Evolutionary conservation across 2,113 vertebrate species (phyloP), one percentile per base, ranked within the genome.

Genomic region (Hippolais icterina): DNA sequence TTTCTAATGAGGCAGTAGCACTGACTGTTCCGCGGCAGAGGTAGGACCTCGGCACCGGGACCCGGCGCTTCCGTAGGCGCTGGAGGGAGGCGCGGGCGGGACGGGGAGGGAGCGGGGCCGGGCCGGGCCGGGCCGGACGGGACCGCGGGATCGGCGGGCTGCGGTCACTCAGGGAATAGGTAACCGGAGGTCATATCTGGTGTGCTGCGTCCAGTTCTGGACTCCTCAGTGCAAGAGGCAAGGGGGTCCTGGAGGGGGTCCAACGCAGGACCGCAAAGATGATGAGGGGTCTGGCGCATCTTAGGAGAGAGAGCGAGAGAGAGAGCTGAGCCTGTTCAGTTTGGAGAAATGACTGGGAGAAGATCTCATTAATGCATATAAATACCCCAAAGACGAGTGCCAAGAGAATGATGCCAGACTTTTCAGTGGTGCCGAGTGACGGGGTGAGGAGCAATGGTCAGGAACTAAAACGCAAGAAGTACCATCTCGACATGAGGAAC

Each of bases 11-110:
- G 96, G 96, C 93, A 46, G 14, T 23, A 0, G 2, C 12, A 0
- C 0, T 0, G 2, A 6, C 0, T 29, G 8, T 16, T 28, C 68
- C 18, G 2, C 2, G 0, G 6, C 2, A 0, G 3, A 10, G 19
- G 24, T 2, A 59, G 83, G 70, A 54, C 61, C 33, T 6, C 6
- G 15, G 4, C 3, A 2, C 7, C 1, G 12, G 19, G 5, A 9
- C 0, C 0, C 1, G 2, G 46, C 6, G 8, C 9, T 74, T 60
- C 50, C 37, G 16, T 15, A 1, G 31, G 28, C 25, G 25, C 7
- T 3, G 23, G 12, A 16, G 37, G 4, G 29, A 5, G 12, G 16
- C 1, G 10, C 6, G 2, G 28, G 28, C 19, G 19, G 20, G 54
- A 22, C 1, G 0, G 8, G 13, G 24, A 1, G 15, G 63, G 17